Conservation (phyloP, 2,113 vertebrate species). For the Zosterops hypoxanthus region DNA sequence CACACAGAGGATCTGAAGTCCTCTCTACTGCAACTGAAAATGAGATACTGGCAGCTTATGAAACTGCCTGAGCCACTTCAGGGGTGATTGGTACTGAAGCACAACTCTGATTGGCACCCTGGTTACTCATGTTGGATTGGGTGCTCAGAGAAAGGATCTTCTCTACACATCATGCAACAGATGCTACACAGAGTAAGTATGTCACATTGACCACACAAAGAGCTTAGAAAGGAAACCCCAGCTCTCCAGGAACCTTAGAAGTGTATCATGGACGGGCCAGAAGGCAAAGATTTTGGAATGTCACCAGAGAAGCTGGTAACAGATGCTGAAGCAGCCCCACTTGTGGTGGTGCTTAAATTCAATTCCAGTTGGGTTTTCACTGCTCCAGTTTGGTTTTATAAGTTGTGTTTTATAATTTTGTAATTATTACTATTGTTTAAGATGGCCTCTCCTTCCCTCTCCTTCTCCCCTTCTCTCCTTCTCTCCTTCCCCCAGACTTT, state of each 20-base stretch:
- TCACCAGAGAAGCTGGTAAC: not conserved
- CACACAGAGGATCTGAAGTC: not conserved
- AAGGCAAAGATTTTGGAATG: not conserved
- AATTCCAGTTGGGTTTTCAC: too few relatives aligned
- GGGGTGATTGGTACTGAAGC: not conserved
- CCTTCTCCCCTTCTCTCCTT: too few relatives aligned
- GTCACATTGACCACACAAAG: fast-evolving
- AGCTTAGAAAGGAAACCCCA: not conserved
- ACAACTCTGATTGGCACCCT: too few relatives aligned
- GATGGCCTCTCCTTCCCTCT: too few relatives aligned
- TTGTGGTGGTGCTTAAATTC: too few relatives aligned
- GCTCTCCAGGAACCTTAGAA: not conserved
- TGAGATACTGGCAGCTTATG: not conserved
- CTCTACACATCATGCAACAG: not conserved
- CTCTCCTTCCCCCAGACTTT: too few relatives aligned
- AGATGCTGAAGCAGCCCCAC: not conserved
- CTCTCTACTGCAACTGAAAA: not conserved
- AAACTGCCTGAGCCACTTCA: not conserved
- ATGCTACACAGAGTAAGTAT: too few relatives aligned
- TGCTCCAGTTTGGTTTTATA: too few relatives aligned
- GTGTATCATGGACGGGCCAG: not conserved
- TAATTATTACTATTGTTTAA: too few relatives aligned
- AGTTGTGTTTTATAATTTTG: too few relatives aligned
- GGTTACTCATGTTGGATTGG: too few relatives aligned
- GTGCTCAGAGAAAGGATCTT: not conserved